phyloP scores from a whole-genome alignment of 2,797 vertebrate species.

The Bovichtus variegatus region DNA sequence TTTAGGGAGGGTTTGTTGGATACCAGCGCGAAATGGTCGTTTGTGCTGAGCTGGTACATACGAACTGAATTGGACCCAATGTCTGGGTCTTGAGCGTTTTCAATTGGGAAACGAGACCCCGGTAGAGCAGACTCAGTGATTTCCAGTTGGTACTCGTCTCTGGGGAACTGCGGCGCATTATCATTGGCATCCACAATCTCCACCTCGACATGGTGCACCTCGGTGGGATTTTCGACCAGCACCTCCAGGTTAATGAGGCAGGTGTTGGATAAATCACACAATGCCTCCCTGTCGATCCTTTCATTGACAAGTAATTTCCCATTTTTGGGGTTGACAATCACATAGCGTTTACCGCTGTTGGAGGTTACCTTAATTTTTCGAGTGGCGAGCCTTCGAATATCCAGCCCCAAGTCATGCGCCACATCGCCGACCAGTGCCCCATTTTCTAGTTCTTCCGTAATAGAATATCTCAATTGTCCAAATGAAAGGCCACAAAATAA shows the following conservation, averaged over 20 bases:
- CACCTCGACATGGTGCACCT: conserved; percentile 92
- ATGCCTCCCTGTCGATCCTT: conserved; percentile 92
- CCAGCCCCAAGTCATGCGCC: conserved; percentile 92
- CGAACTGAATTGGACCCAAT: conserved; percentile 93
- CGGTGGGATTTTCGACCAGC: conserved; percentile 91
- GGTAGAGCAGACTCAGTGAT: conserved; percentile 93
- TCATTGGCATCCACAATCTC: conserved; percentile 95
- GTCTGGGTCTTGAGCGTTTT: conserved; percentile 94
- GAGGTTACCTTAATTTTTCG: conserved; percentile 92
- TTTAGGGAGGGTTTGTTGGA: conserved; percentile 92
- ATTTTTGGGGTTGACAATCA: conserved; percentile 92
- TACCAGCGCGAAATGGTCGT: conserved; percentile 93
- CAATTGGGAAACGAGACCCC: conserved; percentile 93
- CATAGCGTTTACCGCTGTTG: conserved; percentile 90
- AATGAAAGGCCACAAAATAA: conserved; percentile 87
- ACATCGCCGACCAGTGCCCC: conserved; percentile 94
- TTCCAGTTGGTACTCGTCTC: conserved; percentile 92
- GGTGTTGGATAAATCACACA: conserved; percentile 88
- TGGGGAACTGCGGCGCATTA: conserved; percentile 93
- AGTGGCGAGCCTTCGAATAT: conserved; percentile 89
- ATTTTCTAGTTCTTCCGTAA: conserved; percentile 91
- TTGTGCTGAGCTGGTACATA: conserved; percentile 93
- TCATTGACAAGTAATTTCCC: conserved; percentile 93
- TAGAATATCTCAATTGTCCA: conserved; percentile 92
- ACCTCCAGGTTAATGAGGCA: conserved; percentile 93